Percentiles rank a stretch among this genome's conserved stretches.
Evolutionary conservation across 1,140 invertebrate species (phyloP).

Genomic region (Drosophila ironensis): DNA sequence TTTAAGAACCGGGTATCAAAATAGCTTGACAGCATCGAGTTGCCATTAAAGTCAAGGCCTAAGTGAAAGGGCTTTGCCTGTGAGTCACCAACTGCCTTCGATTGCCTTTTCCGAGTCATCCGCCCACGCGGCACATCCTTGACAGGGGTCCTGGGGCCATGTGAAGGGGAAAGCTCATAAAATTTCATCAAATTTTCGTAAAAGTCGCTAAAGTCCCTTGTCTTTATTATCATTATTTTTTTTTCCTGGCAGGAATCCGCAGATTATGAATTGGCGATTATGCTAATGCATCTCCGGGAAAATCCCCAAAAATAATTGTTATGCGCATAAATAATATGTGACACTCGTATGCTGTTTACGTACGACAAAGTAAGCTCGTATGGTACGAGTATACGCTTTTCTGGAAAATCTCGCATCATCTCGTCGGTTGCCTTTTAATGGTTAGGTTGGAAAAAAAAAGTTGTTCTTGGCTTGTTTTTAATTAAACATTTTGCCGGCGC

Average conservation of each 20-base stretch:
- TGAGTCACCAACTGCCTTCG: conserved; percentile 26
- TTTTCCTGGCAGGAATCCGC: conserved; percentile 5
- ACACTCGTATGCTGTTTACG: not conserved
- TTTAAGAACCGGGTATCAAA: too few relatives aligned
- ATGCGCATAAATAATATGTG: conserved; percentile 44
- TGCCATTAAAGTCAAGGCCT: conserved; percentile 43
- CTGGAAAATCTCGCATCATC: too few relatives aligned
- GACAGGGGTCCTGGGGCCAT: not conserved
- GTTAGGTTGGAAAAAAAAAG: conserved; percentile 7
- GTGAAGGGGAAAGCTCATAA: too few relatives aligned
- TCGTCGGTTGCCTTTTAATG: conserved; percentile 1
- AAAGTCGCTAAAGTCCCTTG: not conserved
- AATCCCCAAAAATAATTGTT: conserved; percentile 51
- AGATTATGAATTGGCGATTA: conserved; percentile 78
- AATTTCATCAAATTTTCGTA: conserved; percentile 30
- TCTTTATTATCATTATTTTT: conserved; percentile 23
- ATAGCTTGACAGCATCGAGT: conserved; percentile 48
- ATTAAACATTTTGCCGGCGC: conserved; percentile 31
- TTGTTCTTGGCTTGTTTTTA: conserved; percentile 15
- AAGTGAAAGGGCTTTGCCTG: conserved; percentile 5
- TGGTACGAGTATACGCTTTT: too few relatives aligned
- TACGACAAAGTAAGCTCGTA: not conserved
- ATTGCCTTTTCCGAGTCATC: conserved; percentile 9
- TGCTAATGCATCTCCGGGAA: conserved; percentile 59
- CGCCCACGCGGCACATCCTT: not conserved